Evolutionary conservation across 2,888 invertebrate species (phyloP).

Genomic region (Chymomyza amoena): DNA sequence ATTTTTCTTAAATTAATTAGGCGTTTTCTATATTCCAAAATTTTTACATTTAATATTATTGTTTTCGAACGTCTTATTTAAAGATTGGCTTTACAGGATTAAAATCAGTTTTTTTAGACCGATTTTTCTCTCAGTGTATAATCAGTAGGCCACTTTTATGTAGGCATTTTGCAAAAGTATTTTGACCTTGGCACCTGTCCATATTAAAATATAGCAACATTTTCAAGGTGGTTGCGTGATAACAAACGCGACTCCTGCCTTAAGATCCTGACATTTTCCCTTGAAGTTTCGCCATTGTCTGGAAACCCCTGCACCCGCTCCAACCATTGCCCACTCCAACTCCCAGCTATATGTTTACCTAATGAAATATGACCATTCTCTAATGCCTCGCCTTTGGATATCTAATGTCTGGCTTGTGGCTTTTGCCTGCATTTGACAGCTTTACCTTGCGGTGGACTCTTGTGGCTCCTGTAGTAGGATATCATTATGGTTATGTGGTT

Average conservation of each 20-base stretch:
- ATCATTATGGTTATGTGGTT: neutral
- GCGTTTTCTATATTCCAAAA: too few relatives aligned
- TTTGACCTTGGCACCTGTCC: too few relatives aligned
- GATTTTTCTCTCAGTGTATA: too few relatives aligned
- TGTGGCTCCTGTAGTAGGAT: neutral
- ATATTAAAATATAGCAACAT: too few relatives aligned
- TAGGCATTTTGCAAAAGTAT: too few relatives aligned
- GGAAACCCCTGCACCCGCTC: neutral
- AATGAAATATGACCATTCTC: neutral
- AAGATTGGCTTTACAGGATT: too few relatives aligned
- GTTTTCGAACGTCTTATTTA: too few relatives aligned
- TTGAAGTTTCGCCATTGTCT: neutral
- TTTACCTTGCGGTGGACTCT: neutral
- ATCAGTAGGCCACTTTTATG: too few relatives aligned
- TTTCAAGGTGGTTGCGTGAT: too few relatives aligned
- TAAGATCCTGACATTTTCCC: neutral
- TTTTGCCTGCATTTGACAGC: neutral
- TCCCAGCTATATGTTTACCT: neutral
- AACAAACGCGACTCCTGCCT: neutral
- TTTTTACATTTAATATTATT: too few relatives aligned
- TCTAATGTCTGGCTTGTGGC: neutral
- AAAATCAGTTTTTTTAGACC: too few relatives aligned
- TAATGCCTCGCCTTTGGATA: neutral
- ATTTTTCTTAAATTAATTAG: too few relatives aligned
- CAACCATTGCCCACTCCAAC: neutral